phyloP scores from a whole-genome alignment of 2,797 vertebrate genomes.

The Tinamus major region DNA sequence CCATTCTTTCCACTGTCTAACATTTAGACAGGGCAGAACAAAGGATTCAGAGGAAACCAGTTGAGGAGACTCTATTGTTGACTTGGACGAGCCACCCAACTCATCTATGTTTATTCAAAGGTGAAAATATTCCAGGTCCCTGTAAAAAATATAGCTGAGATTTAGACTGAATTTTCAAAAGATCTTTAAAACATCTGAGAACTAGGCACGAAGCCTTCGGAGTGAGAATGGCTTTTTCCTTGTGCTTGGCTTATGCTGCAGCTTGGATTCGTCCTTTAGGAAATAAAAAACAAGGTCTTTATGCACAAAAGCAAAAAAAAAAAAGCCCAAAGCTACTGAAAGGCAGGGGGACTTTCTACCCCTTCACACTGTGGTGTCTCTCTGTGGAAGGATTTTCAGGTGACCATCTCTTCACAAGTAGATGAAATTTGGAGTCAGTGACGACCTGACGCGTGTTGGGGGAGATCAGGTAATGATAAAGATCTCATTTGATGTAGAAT shows the following conservation, averaged over 20 bases:
- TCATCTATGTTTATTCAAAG: not conserved
- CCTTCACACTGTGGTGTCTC: not conserved
- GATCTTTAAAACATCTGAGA: not conserved
- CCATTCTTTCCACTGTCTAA: not conserved
- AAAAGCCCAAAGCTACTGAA: not conserved
- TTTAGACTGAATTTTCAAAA: not conserved
- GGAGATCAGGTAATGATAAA: not conserved
- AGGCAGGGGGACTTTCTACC: not conserved
- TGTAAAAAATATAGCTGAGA: not conserved
- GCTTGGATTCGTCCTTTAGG: not conserved
- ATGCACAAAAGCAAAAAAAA: not conserved
- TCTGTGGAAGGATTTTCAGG: not conserved
- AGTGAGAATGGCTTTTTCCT: rapidly evolving
- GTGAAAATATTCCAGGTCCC: not conserved
- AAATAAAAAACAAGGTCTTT: not conserved
- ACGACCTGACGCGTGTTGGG: not conserved
- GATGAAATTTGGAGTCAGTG: not conserved
- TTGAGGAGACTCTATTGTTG: not conserved
- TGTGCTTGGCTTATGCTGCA: not conserved
- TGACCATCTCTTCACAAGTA: not conserved
- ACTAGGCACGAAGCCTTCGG: not conserved
- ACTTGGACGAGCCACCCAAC: not conserved
- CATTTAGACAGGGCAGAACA: not conserved
- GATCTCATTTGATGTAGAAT: not conserved
- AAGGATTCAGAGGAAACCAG: not conserved